Percentiles rank a stretch among this genome's conserved stretches.
phyloP scores from a whole-genome alignment of 2,888 invertebrate species.

The Nemapogon koenigi region DNA sequence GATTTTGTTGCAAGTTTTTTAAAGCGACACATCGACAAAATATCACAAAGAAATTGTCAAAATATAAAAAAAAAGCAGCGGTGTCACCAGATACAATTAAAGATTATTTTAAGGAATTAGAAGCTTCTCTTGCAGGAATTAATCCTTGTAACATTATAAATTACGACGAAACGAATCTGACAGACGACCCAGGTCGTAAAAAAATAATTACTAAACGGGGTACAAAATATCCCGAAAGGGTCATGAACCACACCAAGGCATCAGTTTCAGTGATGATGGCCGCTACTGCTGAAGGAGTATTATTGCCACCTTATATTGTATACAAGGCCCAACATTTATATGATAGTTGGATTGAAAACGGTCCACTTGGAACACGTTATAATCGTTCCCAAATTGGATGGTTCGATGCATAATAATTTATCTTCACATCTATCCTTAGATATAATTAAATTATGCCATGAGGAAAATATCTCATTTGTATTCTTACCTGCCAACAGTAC shows the following conservation, averaged over 20 bases:
- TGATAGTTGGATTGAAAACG: slow-evolving; percentile 31
- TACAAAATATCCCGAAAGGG: slow-evolving; percentile 28
- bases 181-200: slow-evolving; percentile 14
- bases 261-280: slow-evolving; percentile 32
- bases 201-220: slow-evolving; percentile 22
- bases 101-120: slow-evolving; percentile 12
- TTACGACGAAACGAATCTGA: slow-evolving; percentile 11
- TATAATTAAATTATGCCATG: slow-evolving; percentile 24
- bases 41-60: slow-evolving; percentile 16
- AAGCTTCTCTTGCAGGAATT: not conserved
- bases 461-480: slow-evolving; percentile 28
- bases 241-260: slow-evolving; percentile 28
- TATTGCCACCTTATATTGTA: slow-evolving; percentile 32
- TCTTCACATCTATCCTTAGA: slow-evolving; percentile 23
- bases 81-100: slow-evolving; percentile 16
- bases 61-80: slow-evolving; percentile 19
- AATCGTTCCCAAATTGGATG: slow-evolving; percentile 31
- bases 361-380: slow-evolving; percentile 29
- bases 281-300: slow-evolving; percentile 26
- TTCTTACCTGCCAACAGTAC: slow-evolving; percentile 27
- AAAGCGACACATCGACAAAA: slow-evolving; percentile 14
- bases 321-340: slow-evolving; percentile 34
- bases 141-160: slow-evolving; percentile 4
- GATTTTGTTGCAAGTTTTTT: slow-evolving; percentile 18
- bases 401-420: slow-evolving; percentile 22